These are phyloP conservation scores for Cephalopholis sonnerati DNA, from an alignment of 2,113 vertebrate species.

Conservation along the genomic window DNA sequence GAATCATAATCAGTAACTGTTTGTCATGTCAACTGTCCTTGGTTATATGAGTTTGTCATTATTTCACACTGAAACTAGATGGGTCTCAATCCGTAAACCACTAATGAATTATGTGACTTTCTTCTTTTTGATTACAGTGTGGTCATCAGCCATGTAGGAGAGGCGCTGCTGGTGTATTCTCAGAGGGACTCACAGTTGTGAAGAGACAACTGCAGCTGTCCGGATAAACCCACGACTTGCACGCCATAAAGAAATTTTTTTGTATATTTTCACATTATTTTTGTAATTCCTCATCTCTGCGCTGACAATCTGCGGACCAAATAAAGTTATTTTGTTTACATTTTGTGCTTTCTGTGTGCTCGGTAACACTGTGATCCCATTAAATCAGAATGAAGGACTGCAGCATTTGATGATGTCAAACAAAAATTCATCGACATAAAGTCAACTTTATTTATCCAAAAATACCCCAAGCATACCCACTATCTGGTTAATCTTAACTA, in stretches of 20 bases:
- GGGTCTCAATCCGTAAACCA: neutral
- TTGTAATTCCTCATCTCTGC: conserved; percentile 6
- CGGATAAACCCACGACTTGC: neutral
- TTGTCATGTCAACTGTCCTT: too few relatives aligned
- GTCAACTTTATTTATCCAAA: conserved; percentile 37
- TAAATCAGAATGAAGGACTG: neutral
- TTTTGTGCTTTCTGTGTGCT: neutral
- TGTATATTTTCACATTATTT: conserved; percentile 36
- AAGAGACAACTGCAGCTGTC: conserved; percentile 1
- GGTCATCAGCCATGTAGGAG: conserved; percentile 86
- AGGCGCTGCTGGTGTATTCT: conserved; percentile 89
- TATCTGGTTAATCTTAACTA: neutral
- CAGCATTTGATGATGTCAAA: neutral
- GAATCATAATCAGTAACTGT: too few relatives aligned
- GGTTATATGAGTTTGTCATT: too few relatives aligned
- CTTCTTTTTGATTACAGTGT: conserved; percentile 84
- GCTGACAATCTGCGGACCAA: conserved; percentile 28
- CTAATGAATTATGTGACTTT: neutral
- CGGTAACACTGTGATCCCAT: neutral
- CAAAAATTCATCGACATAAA: neutral
- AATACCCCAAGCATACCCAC: neutral
- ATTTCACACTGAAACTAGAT: too few relatives aligned
- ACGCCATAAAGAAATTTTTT: conserved; percentile 21
- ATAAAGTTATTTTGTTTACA: conserved; percentile 35
- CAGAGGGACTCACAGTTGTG: conserved; percentile 75